Percentiles rank a stretch among this genome's conserved stretches.
These are phyloP conservation scores for Todiramphus chloris DNA, from an alignment of 2,113 vertebrate genomes.

Conservation along the genomic window DNA sequence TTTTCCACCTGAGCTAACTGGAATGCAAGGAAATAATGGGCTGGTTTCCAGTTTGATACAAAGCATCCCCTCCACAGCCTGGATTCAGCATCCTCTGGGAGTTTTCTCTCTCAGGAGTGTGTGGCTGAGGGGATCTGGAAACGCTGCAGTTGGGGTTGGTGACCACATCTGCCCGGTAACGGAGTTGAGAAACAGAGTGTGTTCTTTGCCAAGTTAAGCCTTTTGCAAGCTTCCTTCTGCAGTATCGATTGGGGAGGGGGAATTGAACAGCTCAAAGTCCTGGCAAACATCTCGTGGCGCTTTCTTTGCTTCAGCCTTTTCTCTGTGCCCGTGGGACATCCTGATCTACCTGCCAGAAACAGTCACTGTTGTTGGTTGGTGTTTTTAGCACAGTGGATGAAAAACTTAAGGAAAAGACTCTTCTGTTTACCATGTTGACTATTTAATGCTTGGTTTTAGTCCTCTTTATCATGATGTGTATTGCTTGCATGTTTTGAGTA, in stretches of 20 bases:
- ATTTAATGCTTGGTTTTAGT: background rate
- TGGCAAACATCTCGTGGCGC: background rate
- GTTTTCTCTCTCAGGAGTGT: background rate
- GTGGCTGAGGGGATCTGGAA: background rate
- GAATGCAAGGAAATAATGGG: background rate
- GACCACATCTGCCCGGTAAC: background rate
- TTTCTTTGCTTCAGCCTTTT: background rate
- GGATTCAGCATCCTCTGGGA: background rate
- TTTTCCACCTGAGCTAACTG: background rate
- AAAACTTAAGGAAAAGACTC: background rate
- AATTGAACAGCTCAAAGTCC: background rate
- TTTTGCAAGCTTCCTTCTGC: background rate
- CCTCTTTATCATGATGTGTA: background rate
- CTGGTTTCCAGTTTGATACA: background rate
- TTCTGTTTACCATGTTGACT: background rate
- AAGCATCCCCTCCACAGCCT: background rate
- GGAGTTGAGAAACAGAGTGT: background rate
- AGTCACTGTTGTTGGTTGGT: fast-evolving
- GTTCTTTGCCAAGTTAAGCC: background rate
- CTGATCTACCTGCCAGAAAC: background rate
- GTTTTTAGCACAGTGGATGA: background rate
- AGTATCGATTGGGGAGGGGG: background rate
- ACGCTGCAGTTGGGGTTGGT: background rate
- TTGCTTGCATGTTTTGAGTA: background rate
- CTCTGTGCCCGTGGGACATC: background rate